A percentile compares a stretch with the other conserved stretches of the same genome.
Evolutionary conservation across 2,113 vertebrate species (phyloP).

Genomic region (Chaetura pelagica): DNA sequence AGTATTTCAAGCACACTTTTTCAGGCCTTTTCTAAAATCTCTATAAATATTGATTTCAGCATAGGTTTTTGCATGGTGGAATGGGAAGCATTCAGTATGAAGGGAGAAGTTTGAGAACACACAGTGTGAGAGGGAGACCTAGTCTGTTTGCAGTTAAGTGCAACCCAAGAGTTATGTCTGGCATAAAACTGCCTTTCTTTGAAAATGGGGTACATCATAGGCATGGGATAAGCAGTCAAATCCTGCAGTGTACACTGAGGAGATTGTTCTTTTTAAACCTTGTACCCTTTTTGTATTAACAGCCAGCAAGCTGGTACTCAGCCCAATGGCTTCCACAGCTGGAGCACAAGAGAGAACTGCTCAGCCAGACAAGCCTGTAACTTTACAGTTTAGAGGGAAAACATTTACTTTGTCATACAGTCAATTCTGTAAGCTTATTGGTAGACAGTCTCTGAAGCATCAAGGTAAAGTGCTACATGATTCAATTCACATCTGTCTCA

Average conservation of each 20-base stretch:
- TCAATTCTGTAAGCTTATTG: conserved; percentile 85
- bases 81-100: too few relatives aligned
- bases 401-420: conserved; percentile 90
- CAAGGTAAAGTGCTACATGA: conserved; percentile 76
- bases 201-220: not conserved
- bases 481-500: not conserved
- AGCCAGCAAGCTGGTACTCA: conserved; percentile 87
- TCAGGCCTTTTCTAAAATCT: too few relatives aligned
- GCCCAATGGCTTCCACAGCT: conserved; percentile 83
- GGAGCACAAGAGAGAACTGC: conserved; percentile 81
- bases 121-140: too few relatives aligned
- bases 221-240: not conserved
- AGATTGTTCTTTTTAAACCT: not conserved
- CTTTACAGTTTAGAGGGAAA: conserved; percentile 90
- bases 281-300: not conserved
- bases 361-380: conserved; percentile 87
- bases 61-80: not conserved
- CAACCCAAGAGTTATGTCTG: not conserved
- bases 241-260: not conserved
- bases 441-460: conserved; percentile 86
- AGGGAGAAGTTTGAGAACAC: not conserved
- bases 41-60: not conserved
- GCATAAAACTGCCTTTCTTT: not conserved
- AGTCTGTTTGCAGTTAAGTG: not conserved
- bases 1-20: too few relatives aligned